These are phyloP conservation scores for Leptinotarsa haldemani DNA, from an alignment of 2,888 invertebrate species.

Conservation along the genomic window DNA sequence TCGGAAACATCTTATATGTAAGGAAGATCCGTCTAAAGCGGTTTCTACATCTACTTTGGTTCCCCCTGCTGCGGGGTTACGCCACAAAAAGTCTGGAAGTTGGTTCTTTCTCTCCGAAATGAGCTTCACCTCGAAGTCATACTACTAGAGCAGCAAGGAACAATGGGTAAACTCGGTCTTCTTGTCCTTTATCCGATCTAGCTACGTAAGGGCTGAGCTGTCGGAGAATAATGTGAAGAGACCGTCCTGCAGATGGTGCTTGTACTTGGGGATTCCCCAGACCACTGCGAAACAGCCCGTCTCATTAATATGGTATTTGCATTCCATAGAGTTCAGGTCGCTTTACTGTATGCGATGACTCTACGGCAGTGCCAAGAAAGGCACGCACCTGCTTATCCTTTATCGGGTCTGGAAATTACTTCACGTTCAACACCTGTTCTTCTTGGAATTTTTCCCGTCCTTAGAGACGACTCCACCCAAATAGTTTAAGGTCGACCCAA, in stretches of 20 bases:
- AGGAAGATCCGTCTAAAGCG: not conserved
- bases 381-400: conserved; percentile 35
- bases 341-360: not conserved
- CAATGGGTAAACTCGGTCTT: too few relatives aligned
- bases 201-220: not conserved
- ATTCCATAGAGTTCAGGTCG: not conserved
- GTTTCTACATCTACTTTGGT: not conserved
- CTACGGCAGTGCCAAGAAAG: conserved; percentile 44
- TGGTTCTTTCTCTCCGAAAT: not conserved
- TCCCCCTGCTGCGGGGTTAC: not conserved
- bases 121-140: not conserved
- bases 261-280: not conserved
- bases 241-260: not conserved
- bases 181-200: too few relatives aligned
- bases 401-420: conserved; percentile 23
- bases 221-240: not conserved
- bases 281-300: not conserved
- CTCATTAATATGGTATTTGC: not conserved
- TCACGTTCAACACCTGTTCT: conserved; percentile 33
- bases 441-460: conserved; percentile 32
- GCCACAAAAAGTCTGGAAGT: not conserved
- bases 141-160: not conserved
- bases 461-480: conserved; percentile 39
- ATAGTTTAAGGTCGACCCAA: conserved; percentile 11
- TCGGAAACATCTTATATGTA: not conserved